phyloP scores from a whole-genome alignment of 2,113 vertebrate genomes.

The Mastomys natalensis region DNA sequence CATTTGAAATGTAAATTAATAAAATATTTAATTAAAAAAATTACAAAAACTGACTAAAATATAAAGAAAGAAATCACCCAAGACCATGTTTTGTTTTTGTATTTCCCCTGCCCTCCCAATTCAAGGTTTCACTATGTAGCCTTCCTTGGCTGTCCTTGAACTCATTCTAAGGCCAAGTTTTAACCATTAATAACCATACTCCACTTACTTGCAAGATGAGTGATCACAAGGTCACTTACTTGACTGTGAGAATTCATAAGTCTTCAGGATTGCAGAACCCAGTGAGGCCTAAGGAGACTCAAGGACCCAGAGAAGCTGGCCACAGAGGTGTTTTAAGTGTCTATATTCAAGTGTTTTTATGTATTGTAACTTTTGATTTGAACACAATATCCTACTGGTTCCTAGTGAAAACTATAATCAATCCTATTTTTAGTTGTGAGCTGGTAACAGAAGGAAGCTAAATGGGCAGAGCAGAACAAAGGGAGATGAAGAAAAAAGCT shows the following conservation, averaged over 20 bases:
- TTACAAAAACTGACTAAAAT: too few species aligned
- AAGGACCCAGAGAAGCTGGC: neutral
- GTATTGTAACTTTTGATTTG: neutral
- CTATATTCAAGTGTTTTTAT: neutral
- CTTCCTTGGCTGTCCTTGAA: too few species aligned
- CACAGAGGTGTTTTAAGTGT: neutral
- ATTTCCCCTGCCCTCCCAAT: too few species aligned
- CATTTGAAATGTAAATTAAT: too few species aligned
- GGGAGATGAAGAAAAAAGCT: neutral
- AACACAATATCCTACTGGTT: neutral
- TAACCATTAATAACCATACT: neutral
- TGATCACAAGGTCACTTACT: constrained; percentile 42
- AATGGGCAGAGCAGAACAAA: neutral
- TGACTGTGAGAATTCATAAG: neutral
- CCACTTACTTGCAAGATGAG: constrained; percentile 54
- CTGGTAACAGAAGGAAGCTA: neutral
- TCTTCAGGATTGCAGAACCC: constrained; percentile 26
- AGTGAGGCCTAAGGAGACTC: neutral
- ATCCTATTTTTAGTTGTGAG: neutral
- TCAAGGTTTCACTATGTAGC: too few species aligned
- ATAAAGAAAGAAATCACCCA: too few species aligned
- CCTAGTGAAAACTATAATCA: neutral
- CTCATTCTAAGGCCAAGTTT: neutral
- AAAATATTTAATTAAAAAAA: too few species aligned
- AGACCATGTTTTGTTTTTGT: too few species aligned